Evolutionary conservation across 1,140 invertebrate species (phyloP).

Genomic region (Caligus rogercresseyi): DNA sequence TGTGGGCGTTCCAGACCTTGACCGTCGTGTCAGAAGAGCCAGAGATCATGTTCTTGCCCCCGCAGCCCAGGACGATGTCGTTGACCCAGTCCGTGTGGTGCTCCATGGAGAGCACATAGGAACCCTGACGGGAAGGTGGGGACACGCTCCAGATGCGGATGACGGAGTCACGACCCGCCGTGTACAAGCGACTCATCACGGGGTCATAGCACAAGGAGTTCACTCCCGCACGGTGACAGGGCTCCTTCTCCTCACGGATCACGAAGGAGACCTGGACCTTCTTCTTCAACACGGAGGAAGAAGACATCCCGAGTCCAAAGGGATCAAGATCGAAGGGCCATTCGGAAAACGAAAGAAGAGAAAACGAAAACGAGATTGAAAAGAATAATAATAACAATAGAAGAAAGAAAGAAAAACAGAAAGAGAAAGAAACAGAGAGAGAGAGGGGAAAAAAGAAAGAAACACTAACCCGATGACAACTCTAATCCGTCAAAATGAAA

Average conservation of each 20-base stretch:
- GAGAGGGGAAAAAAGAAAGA: no score
- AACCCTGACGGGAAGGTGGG: conserved; percentile 42
- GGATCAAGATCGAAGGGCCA: no score
- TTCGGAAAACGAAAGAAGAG: no score
- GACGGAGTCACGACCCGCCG: conserved; percentile 92
- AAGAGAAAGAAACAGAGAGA: no score
- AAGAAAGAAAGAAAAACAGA: no score
- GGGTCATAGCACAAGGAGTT: conserved; percentile 89
- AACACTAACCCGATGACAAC: no score
- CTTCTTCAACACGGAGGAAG: no score
- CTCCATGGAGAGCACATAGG: conserved; percentile 83
- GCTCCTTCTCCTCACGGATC: conserved; percentile 87
- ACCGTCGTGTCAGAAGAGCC: conserved; percentile 98
- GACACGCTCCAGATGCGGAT: conserved; percentile 81
- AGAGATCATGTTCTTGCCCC: conserved; percentile 91
- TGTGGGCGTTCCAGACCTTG: conserved; percentile 98
- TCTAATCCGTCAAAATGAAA: no score
- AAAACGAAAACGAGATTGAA: no score
- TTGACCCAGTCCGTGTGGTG: conserved; percentile 99
- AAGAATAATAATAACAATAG: no score
- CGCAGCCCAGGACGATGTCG: conserved; percentile 92
- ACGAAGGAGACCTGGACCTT: conserved; percentile 77
- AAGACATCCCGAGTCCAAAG: no score
- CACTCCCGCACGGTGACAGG: conserved; percentile 78
- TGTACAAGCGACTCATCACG: conserved; percentile 68